A percentile compares a stretch with the other conserved stretches of the same genome.
Conservation (phyloP, 2,888 invertebrate species). For the Nephrotoma flavescens region DNA sequence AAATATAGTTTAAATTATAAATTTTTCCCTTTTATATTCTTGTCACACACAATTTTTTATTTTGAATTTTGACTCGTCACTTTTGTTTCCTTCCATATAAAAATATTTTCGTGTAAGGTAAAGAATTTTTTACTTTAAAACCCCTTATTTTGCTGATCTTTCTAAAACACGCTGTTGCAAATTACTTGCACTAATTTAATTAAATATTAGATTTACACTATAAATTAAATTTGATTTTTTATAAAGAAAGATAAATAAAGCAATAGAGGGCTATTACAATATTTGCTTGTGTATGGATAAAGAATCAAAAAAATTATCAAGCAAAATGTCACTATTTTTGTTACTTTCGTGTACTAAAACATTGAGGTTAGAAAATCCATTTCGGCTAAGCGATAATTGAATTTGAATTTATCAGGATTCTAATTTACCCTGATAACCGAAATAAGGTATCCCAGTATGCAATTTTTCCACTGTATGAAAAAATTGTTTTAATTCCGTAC, state of each 20-base stretch:
- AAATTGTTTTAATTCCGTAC: too few relatives aligned
- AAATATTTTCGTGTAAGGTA: not conserved
- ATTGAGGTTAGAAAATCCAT: not conserved
- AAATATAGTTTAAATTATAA: not conserved
- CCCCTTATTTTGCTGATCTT: not conserved
- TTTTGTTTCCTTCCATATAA: slow-evolving; percentile 4
- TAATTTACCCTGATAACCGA: too few relatives aligned
- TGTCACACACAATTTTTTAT: not conserved
- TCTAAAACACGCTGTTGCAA: not conserved
- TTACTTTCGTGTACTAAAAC: not conserved
- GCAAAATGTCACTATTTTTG: not conserved
- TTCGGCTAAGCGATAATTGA: not conserved
- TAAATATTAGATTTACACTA: not conserved
- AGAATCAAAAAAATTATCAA: not conserved
- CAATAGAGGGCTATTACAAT: not conserved
- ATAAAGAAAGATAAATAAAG: not conserved
- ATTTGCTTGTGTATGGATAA: not conserved
- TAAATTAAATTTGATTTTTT: not conserved
- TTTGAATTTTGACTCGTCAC: slow-evolving; percentile 5
- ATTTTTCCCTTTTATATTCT: not conserved
- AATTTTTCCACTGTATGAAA: too few relatives aligned
- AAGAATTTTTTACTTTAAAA: not conserved
- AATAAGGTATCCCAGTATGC: too few relatives aligned
- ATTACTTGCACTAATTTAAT: not conserved
- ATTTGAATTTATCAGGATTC: not conserved